Evolutionary conservation across 2,888 invertebrate species (phyloP), one percentile per base, ranked within the genome.

Genomic region (Amaurobius ferox): DNA sequence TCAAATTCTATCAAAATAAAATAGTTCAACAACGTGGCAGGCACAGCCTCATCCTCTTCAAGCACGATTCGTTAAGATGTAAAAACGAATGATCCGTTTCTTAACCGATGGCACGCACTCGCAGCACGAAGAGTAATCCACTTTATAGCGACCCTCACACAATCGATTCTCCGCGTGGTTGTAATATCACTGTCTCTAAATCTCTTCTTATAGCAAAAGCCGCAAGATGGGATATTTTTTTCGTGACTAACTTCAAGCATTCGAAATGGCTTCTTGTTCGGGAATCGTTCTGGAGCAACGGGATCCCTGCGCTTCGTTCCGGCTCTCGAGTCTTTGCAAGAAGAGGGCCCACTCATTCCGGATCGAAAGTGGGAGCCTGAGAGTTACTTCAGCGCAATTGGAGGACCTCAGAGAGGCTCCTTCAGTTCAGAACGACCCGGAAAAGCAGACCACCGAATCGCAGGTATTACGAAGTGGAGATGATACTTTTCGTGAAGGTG

Each of bases 331-430:
- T 23, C 77, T 35, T 72, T 71, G 30, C 48, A 77, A 72, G 64
- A 48, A 83, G 83, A 44, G 64, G 66, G 16, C 32, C 32, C 72
- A 23, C 83, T 76, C 74, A 44, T 76, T 70, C 81, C 61, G 81
- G 70, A 68, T 83, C 83, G 78, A 85, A 85, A 85, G 83, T 85
- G 77, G 77, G 66, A 77, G 77, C 67, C 68, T 66, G 71, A 83
- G 81, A 78, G 83, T 85, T 85, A 85, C 83, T 85, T 78, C 77
- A 85, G 77, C 77, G 67, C 72, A 66, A 76, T 71, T 83, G 81
- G 76, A 83, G 81, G 81, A 70, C 44, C 62, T 40, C 67, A 62
- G 71, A 71, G 83, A 64, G 76, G 70, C 76, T 76, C 40, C 76
- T 79, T 79, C 79, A 79, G 71, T 72, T 30, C 44, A 64, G 23